Base-by-base conservation (phyloP, 2,113 vertebrate genomes). In the Megaptera novaeangliae region DNA sequence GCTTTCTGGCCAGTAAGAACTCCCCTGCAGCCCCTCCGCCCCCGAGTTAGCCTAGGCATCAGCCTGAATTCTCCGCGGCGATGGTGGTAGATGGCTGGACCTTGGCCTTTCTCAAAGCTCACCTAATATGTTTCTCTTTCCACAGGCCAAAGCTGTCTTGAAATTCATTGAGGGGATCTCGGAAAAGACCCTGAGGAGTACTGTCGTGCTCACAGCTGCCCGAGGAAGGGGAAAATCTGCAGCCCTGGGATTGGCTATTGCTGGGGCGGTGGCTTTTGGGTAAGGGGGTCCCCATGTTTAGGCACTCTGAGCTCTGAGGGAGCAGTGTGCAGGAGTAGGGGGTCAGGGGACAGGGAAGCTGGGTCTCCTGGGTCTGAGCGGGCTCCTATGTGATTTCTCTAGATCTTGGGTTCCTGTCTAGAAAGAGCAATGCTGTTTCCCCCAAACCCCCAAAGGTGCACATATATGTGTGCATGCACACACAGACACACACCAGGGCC, bases 161-260 rank as follows among this genome's bases (percentile, higher is more conserved):
- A 99, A 99, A 91, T 99, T 99, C 84, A 99, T 99, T 0, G 99
- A 99, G 92, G 99, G 99, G 3, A 99, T 99, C 97, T 99, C 99
- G 0, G 99, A 99, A 98, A 99, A 99, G 98, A 99, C 99, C 1
- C 98, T 99, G 13, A 98, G 99, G 95, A 99, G 99, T 97, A 99
- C 99, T 0, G 99, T 99, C 39, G 99, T 99, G 0, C 98, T 99
- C 44, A 99, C 99, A 0, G 99, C 99, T 14, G 99, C 99, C 88
- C 99, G 99, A 61, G 99, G 99, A 41, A 99, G 99, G 88, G 99
- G 99, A 0, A 99, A 99, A 92, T 99, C 99, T 61, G 99, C 99
- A n/a, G 99, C 99, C 0, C 97, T 99, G 97, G 99, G 99, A 0
- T 93, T 99, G 98, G 99, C 99, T 36, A 99, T 99, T 15, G 99